Percentiles rank a stretch among this genome's conserved stretches.
Conservation (phyloP, 2,113 vertebrate species). For the Amblyopsis rosae region DNA sequence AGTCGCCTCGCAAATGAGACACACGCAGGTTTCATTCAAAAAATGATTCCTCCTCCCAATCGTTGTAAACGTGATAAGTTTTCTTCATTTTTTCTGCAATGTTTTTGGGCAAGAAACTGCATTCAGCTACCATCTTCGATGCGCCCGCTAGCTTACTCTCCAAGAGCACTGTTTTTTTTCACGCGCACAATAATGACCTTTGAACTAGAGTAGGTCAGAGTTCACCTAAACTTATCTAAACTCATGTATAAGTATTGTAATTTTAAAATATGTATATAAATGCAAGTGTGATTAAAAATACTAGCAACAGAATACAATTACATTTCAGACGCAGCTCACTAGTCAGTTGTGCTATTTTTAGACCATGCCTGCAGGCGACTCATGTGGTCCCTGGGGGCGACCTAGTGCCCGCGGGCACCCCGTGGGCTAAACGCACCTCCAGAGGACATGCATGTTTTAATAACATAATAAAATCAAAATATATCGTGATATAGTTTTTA, state of each 20-base stretch:
- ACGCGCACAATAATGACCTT: neutral
- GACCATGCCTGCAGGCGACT: neutral
- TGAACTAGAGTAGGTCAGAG: neutral
- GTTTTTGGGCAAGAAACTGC: neutral
- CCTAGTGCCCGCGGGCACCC: neutral
- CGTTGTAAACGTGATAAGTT: neutral
- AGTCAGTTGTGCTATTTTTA: conserved; percentile 1
- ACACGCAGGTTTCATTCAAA: neutral
- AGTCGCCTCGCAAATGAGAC: conserved; percentile 1
- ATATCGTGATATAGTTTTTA: no score
- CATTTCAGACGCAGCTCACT: no score
- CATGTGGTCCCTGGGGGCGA: neutral
- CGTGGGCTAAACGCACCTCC: no score
- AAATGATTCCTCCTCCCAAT: no score
- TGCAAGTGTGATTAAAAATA: neutral
- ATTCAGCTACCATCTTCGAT: neutral
- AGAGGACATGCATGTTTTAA: no score
- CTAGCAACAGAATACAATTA: no score
- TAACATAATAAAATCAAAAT: no score
- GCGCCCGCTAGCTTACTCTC: neutral
- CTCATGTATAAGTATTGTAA: neutral
- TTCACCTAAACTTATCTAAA: conserved; percentile 2
- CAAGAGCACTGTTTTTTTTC: neutral
- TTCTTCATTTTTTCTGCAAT: neutral
- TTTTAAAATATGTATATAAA: neutral